Base-by-base conservation (phyloP, 2,888 invertebrate genomes). In the Tanypteryx hageni region DNA sequence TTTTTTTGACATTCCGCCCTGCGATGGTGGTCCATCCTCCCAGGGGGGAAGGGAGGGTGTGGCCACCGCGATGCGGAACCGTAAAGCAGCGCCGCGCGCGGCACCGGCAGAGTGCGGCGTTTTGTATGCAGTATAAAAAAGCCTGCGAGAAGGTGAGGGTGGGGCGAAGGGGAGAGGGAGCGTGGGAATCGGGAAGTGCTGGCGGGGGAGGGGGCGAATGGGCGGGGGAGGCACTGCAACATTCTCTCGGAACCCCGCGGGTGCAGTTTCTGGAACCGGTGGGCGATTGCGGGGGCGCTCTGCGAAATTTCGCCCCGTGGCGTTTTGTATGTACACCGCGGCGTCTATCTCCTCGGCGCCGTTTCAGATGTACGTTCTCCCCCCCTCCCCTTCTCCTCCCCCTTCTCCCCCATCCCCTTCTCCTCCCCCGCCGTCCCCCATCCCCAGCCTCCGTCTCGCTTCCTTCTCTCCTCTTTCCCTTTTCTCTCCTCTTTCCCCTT, bases 1-100 rank as follows among this genome's bases (percentile, higher is more conserved):
- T 93, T 92, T 64, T 44, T 92, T 93, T 93, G 93, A 93, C 93
- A 92, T 93, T 91, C 93, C 44, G 93, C 93, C 93, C 92, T 68
- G 22, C 76, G 22, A 13, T 27, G 27, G 22, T 27, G 76, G 76
- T 76, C 76, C 76, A 76, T 76, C 76, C 27, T 76, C 18, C 10
- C 44, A 13, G 83, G 16, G 83, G 16, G 31, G 16, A 1, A 18
- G 10, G 31, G 89, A 89, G 89, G 89, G 89, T 89, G 89, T 89
- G 89, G 89, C 64, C 64, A 61, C 7, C 58, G 61, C 86, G 89
- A 89, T 89, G 89, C 89, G 89, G 64, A 31, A 89, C 89, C 89
- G 89, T 89, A 64, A 64, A 64, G 64, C 44, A 89, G 89, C 89
- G 89, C 89, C 89, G 64, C 56, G 59, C 86, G 59, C 86, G 86